Percentiles rank a stretch among this genome's conserved stretches.
These are phyloP conservation scores for Peucedramus taeniatus DNA, from an alignment of 2,113 vertebrate species.

Conservation along the genomic window DNA sequence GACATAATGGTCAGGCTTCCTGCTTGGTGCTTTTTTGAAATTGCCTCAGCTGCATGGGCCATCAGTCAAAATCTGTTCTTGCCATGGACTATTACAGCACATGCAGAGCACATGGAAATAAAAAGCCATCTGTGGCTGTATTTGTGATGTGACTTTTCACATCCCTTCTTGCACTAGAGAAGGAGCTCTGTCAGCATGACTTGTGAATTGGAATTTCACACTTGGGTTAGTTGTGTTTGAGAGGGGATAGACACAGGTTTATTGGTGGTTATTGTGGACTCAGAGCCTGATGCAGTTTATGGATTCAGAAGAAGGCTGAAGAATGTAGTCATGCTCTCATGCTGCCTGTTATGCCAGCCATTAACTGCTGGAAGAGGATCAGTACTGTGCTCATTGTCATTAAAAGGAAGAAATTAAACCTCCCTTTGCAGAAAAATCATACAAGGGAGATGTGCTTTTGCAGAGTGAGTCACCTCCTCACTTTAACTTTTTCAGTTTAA, in stretches of 20 bases:
- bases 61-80: background rate
- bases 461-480: constrained; percentile 51
- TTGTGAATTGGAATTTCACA: background rate
- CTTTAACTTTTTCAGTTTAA: constrained; percentile 9
- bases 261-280: background rate
- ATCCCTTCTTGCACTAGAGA: background rate
- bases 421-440: constrained; percentile 21
- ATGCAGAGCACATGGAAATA: background rate
- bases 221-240: background rate
- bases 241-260: background rate
- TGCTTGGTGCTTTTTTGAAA: background rate
- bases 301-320: background rate
- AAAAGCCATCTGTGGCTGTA: background rate
- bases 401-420: constrained; percentile 37
- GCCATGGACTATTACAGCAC: background rate
- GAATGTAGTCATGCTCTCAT: background rate
- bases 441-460: constrained; percentile 29
- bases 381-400: constrained; percentile 4
- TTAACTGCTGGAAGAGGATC: constrained; percentile 31
- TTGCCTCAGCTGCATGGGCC: background rate
- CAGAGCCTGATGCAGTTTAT: background rate
- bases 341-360: constrained; percentile 9
- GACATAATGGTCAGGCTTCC: background rate
- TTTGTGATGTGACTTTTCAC: background rate
- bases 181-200: background rate